Evolutionary conservation across 2,797 vertebrate species (phyloP), one percentile per base, ranked within the genome.

Genomic region (Sciaenops ocellatus): DNA sequence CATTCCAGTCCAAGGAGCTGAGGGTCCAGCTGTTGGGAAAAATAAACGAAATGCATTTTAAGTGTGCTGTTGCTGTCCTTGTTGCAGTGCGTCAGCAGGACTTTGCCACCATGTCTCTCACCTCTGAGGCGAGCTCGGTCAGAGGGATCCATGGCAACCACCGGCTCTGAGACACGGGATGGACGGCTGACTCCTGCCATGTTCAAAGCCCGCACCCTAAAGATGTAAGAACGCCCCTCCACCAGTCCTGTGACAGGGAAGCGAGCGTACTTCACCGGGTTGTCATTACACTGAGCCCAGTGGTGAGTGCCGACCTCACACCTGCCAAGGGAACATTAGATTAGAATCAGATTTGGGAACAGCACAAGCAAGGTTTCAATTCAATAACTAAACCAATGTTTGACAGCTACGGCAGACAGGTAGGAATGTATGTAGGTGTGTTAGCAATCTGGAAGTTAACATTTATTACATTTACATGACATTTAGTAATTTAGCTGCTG

Each of bases 231-330:
- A 3, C 96, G 97, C 0, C 98, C 97, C 93, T 99, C 98, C 76
- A 97, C 96, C 87, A 99, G 92, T 4, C 98, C 98, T n/a, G 98
- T 99, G 82, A 99, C 98, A 0, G 98, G 98, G 89, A 98, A 99
- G 69, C 98, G 98, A 56, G 98, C 97, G 67, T 98, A 99, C 89
- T 98, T 99, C 91, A 99, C 97, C 0, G 98, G 97, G 3, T 86
- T 94, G 79, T 99, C 98, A 15, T 99, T 99, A 89, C 98, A 99
- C 84, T 99, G 98, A 55, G 96, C 96, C 98, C 98, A 99, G 92
- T 96, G 96, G 18, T 95, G 94, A 54, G 96, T 97, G 69, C 98
- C 97, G 80, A 98, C 96, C 91, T 99, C 98, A 84, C 97, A 98
- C 92, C 98, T 99, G 76, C 34, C 57, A 71, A 79, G 12, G 18